phyloP scores from a whole-genome alignment of 1,140 invertebrate genomes.

The Amphibalanus amphitrite region DNA sequence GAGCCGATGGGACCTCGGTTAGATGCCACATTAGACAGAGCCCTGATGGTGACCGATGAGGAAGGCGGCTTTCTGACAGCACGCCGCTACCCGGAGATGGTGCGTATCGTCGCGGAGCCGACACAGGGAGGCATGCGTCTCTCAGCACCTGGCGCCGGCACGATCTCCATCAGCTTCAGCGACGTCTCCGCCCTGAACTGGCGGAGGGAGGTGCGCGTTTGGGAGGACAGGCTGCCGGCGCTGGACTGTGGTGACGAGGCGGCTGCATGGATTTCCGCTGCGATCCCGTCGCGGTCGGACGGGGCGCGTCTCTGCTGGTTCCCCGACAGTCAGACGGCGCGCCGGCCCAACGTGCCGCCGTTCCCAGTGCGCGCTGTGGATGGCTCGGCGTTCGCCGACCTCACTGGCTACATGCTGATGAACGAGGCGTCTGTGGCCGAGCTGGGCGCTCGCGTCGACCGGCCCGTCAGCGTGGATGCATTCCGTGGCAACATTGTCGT shows the following conservation, averaged over 20 bases:
- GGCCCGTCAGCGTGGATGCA: not conserved
- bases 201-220: not conserved
- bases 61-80: not conserved
- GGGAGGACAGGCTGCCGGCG: not conserved
- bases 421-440: not conserved
- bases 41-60: not conserved
- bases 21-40: not conserved
- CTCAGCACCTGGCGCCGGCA: not conserved
- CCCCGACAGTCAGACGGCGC: not conserved
- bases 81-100: not conserved
- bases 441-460: not conserved
- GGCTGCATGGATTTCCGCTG: not conserved
- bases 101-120: not conserved
- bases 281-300: not conserved
- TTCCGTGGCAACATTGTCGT: conserved; percentile 1
- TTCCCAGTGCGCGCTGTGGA: not conserved
- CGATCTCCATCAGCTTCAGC: not conserved
- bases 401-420: not conserved
- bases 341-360: not conserved
- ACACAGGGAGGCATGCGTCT: not conserved
- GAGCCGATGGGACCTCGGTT: not conserved
- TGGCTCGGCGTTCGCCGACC: not conserved
- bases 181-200: not conserved
- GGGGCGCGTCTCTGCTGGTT: not conserved
- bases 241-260: not conserved